These are phyloP conservation scores for Drosophila stalkeri DNA, from an alignment of 2,888 invertebrate genomes.

Conservation along the genomic window DNA sequence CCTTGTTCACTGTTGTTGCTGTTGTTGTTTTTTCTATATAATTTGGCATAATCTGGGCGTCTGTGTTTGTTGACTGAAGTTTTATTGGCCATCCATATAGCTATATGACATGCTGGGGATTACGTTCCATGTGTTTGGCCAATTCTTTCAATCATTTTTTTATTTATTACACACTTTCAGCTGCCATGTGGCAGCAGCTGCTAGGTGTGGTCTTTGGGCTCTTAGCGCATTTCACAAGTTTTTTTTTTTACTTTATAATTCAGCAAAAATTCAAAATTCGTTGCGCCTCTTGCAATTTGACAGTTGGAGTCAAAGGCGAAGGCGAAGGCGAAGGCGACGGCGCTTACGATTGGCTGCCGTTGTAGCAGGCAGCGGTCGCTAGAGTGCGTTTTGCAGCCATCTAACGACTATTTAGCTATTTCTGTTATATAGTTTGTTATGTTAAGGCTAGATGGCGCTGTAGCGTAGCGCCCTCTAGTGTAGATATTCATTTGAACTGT, in stretches of 20 bases:
- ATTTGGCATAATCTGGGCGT: conserved; percentile 74
- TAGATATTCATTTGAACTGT: background rate
- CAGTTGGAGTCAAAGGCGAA: conserved; percentile 9
- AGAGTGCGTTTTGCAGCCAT: conserved; percentile 1
- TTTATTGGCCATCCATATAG: conserved; percentile 26
- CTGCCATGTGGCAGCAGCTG: conserved; percentile 5
- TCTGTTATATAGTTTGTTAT: background rate
- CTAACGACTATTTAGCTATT: too few relatives aligned
- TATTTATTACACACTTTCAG: conserved; percentile 42
- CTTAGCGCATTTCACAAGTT: conserved; percentile 12
- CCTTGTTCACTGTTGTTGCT: conserved; percentile 34
- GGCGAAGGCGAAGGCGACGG: too few relatives aligned
- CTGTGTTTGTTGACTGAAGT: background rate
- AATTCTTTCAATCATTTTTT: conserved; percentile 20
- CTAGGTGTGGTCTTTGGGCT: conserved; percentile 34
- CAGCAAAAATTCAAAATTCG: conserved; percentile 37
- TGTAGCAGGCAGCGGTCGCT: conserved; percentile 14
- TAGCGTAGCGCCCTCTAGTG: conserved; percentile 8
- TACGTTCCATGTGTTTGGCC: conserved; percentile 38
- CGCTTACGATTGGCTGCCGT: background rate
- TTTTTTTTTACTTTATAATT: conserved; percentile 7
- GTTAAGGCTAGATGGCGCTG: background rate
- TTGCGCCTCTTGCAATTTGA: conserved; percentile 43
- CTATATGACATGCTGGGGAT: conserved; percentile 46
- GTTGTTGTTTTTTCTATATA: conserved; percentile 42